Evolutionary conservation across 2,113 vertebrate species (phyloP), one percentile per base, ranked within the genome.

Genomic region (Sphyrna mokarran): DNA sequence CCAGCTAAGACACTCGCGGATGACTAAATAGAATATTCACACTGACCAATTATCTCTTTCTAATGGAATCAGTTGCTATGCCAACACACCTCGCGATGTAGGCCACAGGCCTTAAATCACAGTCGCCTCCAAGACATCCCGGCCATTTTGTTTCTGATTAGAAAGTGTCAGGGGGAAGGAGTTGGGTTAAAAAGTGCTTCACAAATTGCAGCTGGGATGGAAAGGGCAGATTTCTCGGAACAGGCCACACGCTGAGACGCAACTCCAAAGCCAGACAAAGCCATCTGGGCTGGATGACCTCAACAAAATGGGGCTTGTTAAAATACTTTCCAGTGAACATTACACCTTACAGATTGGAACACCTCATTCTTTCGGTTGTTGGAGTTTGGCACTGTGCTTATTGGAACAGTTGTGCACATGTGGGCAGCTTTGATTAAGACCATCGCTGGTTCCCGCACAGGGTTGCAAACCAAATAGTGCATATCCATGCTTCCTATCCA

Each of bases 311-410:
- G 89, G 61, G 29, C 89, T 91, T 33, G 33, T 91, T 91, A n/a
- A 66, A 91, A 91, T 66, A 63, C 89, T 91, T 91, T 37, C 89
- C 89, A 91, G 89, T 33, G 37, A 63, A 91, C 61, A 37, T 37
- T 61, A 91, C 29, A 91, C 89, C 87, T 91, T 66, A 66, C 61
- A 33, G n/a, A 91, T 40, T 63, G 33, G 8, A 91, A n/a, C 33
- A 61, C 58, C 89, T 66, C 89, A 37, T 33, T 16, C 33, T 91
- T 66, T 91, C 13, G 1, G 61, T 14, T 68, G 14, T 87, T 33
- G 18, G 58, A 66, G 61, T 37, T 91, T 20, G 9, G 61, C 89
- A 66, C n/a, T 18, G 89, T 22, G 61, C 89, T 91, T 14, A 66
- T 18, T n/a, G 1, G 58, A 66, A 90, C 11, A 3, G 29, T 29